Percentiles rank a stretch among this genome's conserved stretches.
Evolutionary conservation across 2,888 invertebrate species (phyloP).

Genomic region (Harpalus rubripes): DNA sequence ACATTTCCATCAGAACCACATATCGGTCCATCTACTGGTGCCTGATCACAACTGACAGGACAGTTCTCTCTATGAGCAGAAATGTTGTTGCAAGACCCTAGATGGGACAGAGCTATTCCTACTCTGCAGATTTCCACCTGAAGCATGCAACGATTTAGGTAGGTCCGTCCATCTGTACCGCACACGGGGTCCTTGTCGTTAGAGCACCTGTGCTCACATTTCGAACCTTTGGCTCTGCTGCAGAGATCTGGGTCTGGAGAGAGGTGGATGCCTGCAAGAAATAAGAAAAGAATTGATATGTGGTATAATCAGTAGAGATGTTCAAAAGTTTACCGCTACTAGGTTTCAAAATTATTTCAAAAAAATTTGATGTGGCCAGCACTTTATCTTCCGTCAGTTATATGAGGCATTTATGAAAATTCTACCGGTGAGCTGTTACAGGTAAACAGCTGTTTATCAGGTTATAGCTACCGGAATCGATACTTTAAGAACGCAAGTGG

Average conservation of each 20-base stretch:
- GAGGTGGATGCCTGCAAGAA: slow-evolving; percentile 73
- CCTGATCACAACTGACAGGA: slow-evolving; percentile 91
- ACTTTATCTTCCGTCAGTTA: no score
- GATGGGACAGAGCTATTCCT: slow-evolving; percentile 82
- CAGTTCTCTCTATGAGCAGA: slow-evolving; percentile 93
- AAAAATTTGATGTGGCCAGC: no score
- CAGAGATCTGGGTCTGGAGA: slow-evolving; percentile 76
- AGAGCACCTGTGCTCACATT: slow-evolving; percentile 84
- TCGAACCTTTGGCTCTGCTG: slow-evolving; percentile 79
- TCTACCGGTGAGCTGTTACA: no score
- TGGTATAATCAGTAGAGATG: no score
- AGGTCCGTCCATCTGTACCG: slow-evolving; percentile 92
- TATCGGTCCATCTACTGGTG: slow-evolving; percentile 92
- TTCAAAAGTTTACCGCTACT: no score
- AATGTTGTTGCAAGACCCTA: slow-evolving; percentile 84
- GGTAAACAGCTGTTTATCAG: no score
- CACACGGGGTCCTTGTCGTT: slow-evolving; percentile 92
- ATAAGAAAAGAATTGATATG: not conserved
- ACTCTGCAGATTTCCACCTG: slow-evolving; percentile 87
- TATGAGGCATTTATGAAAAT: no score
- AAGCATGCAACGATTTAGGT: slow-evolving; percentile 89
- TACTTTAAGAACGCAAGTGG: no score
- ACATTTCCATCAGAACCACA: slow-evolving; percentile 96
- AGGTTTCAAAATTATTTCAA: no score
- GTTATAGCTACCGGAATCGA: no score